Evolutionary conservation across 1,140 invertebrate species (phyloP), one percentile per base, ranked within the genome.

Genomic region (Camponotus floridanus): DNA sequence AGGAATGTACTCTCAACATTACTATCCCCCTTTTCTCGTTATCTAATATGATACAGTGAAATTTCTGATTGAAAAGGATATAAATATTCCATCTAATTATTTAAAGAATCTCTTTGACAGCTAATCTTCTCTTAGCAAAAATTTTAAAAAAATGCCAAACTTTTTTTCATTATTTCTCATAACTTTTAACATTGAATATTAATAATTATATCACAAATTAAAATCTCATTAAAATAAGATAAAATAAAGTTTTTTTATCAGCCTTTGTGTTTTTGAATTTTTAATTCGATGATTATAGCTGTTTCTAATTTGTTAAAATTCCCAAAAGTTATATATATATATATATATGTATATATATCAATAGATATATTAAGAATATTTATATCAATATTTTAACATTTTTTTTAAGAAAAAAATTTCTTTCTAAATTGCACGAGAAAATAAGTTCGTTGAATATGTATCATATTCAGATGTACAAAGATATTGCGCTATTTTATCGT

Each of bases 1-100:
- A 87, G 87, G 79, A 89, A 87, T 78, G 87, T 89, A 86, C 78
- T 76, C 64, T 68, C 68, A 55, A 70, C 70, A 26, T 62, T 33
- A 55, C 9, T 42, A 61, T 51, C 83, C 88, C 76, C 42, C n/a
- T 70, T 36, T 61, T 42, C 15, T 3, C 42, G 48, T 51, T 15
- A 65, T 88, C 70, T 26, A 26, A 26, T 26, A 26, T 59, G 55
- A 51, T 11, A 31, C 57, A 33, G 15, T 39, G 31, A 21, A 45
- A 45, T 45, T 33, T 8, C 26, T 26, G n/a, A 87, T 84, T 0
- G 13, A 2, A 6, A 26, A 31, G 2, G n/a, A 15, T 26, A 74
- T 15, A 76, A 59, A 76, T 76, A 36, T 61, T 42, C 4, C 18
- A 71, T 7, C 6, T 36, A 36, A 55, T 74, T 73, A 45, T 55